Conservation (phyloP, 2,113 vertebrate genomes). For the Hyperoodon ampullatus region DNA sequence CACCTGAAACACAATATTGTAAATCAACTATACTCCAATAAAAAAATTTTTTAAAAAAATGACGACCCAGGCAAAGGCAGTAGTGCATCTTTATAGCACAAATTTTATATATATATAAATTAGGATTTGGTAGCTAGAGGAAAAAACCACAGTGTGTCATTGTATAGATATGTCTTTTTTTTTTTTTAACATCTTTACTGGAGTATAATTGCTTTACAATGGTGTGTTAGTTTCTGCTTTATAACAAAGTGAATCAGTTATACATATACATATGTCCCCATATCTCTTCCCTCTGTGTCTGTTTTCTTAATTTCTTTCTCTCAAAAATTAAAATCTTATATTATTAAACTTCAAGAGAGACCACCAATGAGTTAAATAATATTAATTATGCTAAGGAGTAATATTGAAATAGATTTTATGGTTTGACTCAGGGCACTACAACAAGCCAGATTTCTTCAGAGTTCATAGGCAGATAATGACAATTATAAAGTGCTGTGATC, state of each 20-base stretch:
- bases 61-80: not conserved
- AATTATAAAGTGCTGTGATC: not conserved
- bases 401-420: not conserved
- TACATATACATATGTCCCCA: no score
- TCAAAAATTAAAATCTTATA: not conserved
- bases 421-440: not conserved
- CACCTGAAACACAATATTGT: no score
- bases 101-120: not conserved
- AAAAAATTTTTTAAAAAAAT: no score
- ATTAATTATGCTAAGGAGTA: not conserved
- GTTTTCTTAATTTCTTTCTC: not conserved
- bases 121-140: not conserved
- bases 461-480: not conserved
- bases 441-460: not conserved
- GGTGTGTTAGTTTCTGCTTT: no score
- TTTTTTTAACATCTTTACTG: no score
- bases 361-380: not conserved
- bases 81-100: not conserved
- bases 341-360: not conserved
- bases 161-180: not conserved
- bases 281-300: not conserved
- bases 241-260: no score
- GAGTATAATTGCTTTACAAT: no score
- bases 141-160: not conserved
- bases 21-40: no score